Base-by-base conservation (phyloP, 2,113 vertebrate genomes). In the Xiphias gladius region DNA sequence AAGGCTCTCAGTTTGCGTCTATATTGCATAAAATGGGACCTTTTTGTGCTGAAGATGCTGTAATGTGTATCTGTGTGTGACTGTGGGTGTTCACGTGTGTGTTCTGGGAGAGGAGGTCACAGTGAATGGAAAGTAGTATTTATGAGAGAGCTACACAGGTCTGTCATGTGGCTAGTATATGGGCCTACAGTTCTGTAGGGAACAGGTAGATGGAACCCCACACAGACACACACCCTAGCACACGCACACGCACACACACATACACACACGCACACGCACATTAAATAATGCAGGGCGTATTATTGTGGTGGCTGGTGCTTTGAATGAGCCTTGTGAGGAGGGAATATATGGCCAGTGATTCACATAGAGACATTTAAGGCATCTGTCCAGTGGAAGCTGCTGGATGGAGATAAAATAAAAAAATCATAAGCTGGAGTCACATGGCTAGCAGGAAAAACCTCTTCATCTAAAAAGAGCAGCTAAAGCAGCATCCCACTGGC, bases 201-300 rank as follows among this genome's bases (percentile, higher is more conserved):
- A 76, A 55, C 26, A 66, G 48, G 52, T 52, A 55, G 73, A 84
- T 55, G 54, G 64, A 76, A 69, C 43, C 62, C 13, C 37, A 52
- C 19, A 14, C 24, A 19, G n/a, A 58, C 57, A 78, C 26, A 82
- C 19, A 76, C 9, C 22, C 22, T 66, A 14, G 50, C 59, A 20
- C 50, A 76, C 59, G 35, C 43, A 52, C 59, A 71, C 28, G 10
- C 58, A 39, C 20, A 41, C 46, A 35, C 32, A 35, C 37, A 39
- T 10, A 26, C 67, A 48, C 28, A 24, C 59, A 41, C 24, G 59
- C n/a, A 48, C 54, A 68, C 67, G 67, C 48, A 70, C 30, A 57
- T 63, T 90, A 89, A 92, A 91, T 91, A 89, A 93, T 91, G 71
- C 85, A 90, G 62, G 75, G 24, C 50, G 63, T 71, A 81, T 89